phyloP scores from a whole-genome alignment of 2,888 invertebrate genomes.

The Dilophus febrilis region DNA sequence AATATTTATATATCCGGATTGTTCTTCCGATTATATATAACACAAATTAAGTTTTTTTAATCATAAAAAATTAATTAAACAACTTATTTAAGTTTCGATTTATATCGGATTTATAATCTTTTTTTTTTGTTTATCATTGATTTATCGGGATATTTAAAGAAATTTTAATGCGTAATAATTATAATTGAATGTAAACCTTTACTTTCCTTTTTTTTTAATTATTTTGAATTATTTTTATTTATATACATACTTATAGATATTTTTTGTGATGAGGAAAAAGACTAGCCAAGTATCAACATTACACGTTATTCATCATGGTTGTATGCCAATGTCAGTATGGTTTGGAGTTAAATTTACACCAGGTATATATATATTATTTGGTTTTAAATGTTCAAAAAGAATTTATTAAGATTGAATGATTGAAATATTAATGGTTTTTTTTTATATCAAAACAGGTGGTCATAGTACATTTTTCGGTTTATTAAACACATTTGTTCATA shows the following conservation, averaged over 20 bases:
- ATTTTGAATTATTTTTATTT: constrained; percentile 5
- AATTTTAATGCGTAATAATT: not conserved
- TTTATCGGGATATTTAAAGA: not conserved
- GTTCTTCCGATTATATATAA: no score
- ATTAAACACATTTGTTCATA: constrained; percentile 91
- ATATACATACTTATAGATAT: constrained; percentile 45
- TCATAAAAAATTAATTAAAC: no score
- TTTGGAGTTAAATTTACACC: constrained; percentile 93
- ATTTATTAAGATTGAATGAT: not conserved
- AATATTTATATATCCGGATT: no score
- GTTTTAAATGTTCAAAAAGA: no score
- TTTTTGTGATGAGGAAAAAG: constrained; percentile 90
- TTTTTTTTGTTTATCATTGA: no score
- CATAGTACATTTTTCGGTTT: constrained; percentile 93
- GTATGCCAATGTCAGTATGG: constrained; percentile 97
- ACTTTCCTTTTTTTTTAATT: no score
- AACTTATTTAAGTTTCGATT: no score
- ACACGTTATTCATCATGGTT: constrained; percentile 92
- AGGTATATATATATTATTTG: constrained; percentile 40
- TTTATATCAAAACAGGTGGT: constrained; percentile 44
- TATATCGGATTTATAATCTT: no score
- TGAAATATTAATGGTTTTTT: not conserved
- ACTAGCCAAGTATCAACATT: constrained; percentile 81
- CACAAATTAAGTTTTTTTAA: no score
- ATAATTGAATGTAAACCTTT: constrained; percentile 5